phyloP scores from a whole-genome alignment of 2,113 vertebrate species.

The Hippocampus abdominalis region DNA sequence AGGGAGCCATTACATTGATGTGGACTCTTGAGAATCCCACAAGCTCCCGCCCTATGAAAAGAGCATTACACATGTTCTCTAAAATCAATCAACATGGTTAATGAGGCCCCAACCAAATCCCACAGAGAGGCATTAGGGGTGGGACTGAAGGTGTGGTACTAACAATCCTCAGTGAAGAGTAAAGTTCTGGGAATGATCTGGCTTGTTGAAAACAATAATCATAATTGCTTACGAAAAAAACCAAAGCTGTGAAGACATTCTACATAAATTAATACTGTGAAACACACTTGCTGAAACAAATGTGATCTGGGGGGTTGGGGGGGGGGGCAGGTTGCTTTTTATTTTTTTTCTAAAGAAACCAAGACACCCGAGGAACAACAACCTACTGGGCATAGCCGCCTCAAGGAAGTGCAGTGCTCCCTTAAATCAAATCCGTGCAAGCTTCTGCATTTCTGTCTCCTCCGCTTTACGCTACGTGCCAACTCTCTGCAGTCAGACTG shows the following conservation, averaged over 20 bases:
- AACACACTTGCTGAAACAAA: not conserved
- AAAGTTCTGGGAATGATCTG: conserved; percentile 30
- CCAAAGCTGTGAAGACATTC: conserved; percentile 20
- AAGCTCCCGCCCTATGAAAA: conserved; percentile 52
- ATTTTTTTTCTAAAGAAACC: no score
- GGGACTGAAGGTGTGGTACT: conserved; percentile 27
- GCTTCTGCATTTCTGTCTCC: not conserved
- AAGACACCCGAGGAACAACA: no score
- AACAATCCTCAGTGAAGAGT: conserved; percentile 37
- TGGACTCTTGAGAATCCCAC: conserved; percentile 53
- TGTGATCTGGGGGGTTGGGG: not conserved
- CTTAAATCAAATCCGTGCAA: not conserved
- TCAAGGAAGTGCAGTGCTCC: not conserved
- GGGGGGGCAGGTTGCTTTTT: not conserved
- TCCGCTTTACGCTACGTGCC: no score
- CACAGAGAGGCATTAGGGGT: conserved; percentile 53
- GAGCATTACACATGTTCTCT: conserved; percentile 56
- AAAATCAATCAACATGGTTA: conserved; percentile 67
- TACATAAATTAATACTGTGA: not conserved
- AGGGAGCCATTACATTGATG: conserved; percentile 51
- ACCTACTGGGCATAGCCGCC: no score
- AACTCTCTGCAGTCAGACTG: no score
- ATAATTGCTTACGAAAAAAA: not conserved
- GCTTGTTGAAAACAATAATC: conserved; percentile 17
- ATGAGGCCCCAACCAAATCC: conserved; percentile 56